Evolutionary conservation across 2,888 invertebrate species (phyloP).

Genomic region (Tachina lurida): DNA sequence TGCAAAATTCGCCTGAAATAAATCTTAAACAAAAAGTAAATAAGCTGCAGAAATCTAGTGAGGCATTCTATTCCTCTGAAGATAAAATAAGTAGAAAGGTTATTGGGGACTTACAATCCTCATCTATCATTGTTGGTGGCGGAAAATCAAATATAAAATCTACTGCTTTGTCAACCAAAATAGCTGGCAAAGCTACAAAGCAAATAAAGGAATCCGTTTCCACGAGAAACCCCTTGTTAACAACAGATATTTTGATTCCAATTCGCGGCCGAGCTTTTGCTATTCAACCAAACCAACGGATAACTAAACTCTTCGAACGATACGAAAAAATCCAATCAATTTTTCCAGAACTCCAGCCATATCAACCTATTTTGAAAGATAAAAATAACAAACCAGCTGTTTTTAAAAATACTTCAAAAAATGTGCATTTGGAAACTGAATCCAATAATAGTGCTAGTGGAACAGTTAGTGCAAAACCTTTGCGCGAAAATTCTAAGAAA

Average conservation of each 20-base stretch:
- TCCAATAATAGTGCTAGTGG: conserved; percentile 40
- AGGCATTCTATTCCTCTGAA: conserved; percentile 74
- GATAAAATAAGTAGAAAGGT: conserved; percentile 76
- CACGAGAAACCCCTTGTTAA: conserved; percentile 47
- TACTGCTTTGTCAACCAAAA: conserved; percentile 63
- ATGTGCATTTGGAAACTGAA: conserved; percentile 69
- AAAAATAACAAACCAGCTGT: conserved; percentile 42
- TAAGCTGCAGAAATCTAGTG: conserved; percentile 73
- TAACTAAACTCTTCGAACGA: conserved; percentile 88
- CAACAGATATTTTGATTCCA: conserved; percentile 48
- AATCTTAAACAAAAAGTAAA: conserved; percentile 71
- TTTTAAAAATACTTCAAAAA: conserved; percentile 74
- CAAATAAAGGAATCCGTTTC: conserved; percentile 80
- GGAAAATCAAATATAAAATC: conserved; percentile 45
- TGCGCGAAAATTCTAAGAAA: conserved; percentile 82
- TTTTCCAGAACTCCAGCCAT: conserved; percentile 87
- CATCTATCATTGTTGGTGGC: conserved; percentile 28
- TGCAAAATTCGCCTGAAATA: conserved; percentile 46
- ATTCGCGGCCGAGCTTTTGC: conserved; percentile 50
- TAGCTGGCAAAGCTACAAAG: conserved; percentile 81
- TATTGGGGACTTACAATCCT: conserved; percentile 76
- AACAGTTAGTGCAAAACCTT: conserved; percentile 77
- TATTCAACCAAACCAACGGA: conserved; percentile 83
- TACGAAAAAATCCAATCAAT: conserved; percentile 91
- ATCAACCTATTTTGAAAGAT: conserved; percentile 73